These are phyloP conservation scores for Rafetus swinhoei DNA, from an alignment of 2,113 vertebrate species.

Conservation along the genomic window DNA sequence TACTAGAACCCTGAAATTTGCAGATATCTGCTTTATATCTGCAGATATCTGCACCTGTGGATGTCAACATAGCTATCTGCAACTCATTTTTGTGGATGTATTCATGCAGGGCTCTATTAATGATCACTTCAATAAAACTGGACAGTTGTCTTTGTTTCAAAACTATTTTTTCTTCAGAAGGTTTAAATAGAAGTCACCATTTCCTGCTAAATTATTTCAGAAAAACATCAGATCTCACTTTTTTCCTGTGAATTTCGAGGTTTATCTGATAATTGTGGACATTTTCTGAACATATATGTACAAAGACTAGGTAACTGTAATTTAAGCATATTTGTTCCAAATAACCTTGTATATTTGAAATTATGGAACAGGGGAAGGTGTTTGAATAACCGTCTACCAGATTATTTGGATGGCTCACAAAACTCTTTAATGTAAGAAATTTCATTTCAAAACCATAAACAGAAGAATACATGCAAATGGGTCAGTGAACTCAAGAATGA, in stretches of 20 bases:
- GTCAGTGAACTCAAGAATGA: accelerated
- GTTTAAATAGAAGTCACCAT: conserved; percentile 61
- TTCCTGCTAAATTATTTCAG: conserved; percentile 39
- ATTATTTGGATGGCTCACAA: not conserved
- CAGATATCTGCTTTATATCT: no score
- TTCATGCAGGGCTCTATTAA: no score
- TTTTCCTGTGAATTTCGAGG: not conserved
- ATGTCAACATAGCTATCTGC: no score
- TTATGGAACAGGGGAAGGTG: not conserved
- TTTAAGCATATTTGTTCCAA: not conserved
- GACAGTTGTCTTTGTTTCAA: not conserved
- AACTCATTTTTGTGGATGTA: no score
- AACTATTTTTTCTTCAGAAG: conserved; percentile 49
- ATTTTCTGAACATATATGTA: not conserved
- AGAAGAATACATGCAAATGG: not conserved
- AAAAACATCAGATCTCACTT: not conserved
- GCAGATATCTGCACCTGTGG: no score
- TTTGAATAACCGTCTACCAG: not conserved
- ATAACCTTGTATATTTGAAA: not conserved
- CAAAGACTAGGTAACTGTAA: not conserved
- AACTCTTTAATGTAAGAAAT: not conserved
- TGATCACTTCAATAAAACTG: no score
- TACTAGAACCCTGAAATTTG: no score
- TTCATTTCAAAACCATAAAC: not conserved
- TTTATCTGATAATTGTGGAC: conserved; percentile 36